phyloP scores from a whole-genome alignment of 2,888 invertebrate species.

The Gari tellinella region DNA sequence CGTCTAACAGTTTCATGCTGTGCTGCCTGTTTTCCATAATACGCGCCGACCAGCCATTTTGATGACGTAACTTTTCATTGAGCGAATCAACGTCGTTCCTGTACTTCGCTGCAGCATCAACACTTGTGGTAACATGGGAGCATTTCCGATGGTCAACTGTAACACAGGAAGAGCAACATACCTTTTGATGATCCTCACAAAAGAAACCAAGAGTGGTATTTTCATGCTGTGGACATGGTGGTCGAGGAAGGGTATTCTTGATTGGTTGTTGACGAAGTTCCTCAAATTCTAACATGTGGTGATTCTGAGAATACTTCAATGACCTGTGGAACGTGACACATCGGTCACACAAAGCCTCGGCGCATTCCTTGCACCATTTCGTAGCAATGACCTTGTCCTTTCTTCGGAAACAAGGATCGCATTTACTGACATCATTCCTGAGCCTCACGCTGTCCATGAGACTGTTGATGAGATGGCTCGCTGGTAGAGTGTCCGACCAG shows the following conservation, averaged over 20 bases:
- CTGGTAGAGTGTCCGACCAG: slow-evolving; percentile 60
- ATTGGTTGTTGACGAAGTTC: slow-evolving; percentile 61
- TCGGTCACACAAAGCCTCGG: slow-evolving; percentile 63
- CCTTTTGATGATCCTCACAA: slow-evolving; percentile 65
- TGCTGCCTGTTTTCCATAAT: slow-evolving; percentile 65
- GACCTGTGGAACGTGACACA: slow-evolving; percentile 64
- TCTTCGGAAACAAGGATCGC: slow-evolving; percentile 64
- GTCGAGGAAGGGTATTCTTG: slow-evolving; percentile 57
- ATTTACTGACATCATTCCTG: slow-evolving; percentile 63
- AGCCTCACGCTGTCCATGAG: slow-evolving; percentile 64
- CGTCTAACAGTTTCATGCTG: slow-evolving; percentile 58
- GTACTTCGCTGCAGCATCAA: slow-evolving; percentile 62
- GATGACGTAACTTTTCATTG: slow-evolving; percentile 61
- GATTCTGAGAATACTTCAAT: slow-evolving; percentile 63
- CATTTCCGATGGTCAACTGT: slow-evolving; percentile 65
- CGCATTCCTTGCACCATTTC: slow-evolving; percentile 67
- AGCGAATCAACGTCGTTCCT: slow-evolving; percentile 56
- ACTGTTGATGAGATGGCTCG: slow-evolving; percentile 63
- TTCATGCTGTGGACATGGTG: slow-evolving; percentile 62
- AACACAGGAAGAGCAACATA: slow-evolving; percentile 65
- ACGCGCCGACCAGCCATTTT: slow-evolving; percentile 62
- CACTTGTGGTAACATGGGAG: slow-evolving; percentile 60
- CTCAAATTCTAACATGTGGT: slow-evolving; percentile 59
- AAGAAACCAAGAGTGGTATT: slow-evolving; percentile 64
- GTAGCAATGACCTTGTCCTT: slow-evolving; percentile 67